Percentiles rank a stretch among this genome's conserved stretches.
These are phyloP conservation scores for Cerastis rubricosa DNA, from an alignment of 2,888 invertebrate genomes.

Conservation along the genomic window DNA sequence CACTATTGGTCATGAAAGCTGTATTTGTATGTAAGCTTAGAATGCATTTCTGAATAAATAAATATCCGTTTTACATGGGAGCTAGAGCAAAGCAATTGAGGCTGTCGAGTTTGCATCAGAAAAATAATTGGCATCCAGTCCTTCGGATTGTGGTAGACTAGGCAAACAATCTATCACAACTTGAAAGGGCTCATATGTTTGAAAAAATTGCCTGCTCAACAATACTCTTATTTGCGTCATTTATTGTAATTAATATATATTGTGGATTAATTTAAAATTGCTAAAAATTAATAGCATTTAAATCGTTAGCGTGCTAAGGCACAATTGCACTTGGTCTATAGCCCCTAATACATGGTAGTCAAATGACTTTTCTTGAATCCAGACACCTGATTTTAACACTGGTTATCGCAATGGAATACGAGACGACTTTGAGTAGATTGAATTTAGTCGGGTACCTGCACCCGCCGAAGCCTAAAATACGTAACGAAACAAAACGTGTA, in stretches of 20 bases:
- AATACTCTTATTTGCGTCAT: background rate
- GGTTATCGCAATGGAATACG: background rate
- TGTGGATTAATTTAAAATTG: background rate
- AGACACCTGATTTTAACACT: background rate
- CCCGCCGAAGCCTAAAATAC: background rate
- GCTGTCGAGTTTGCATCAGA: background rate
- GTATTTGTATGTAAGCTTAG: too few relatives aligned
- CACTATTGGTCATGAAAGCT: background rate
- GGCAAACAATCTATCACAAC: background rate
- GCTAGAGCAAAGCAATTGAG: background rate
- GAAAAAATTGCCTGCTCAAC: background rate
- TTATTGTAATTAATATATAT: background rate
- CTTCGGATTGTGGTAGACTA: background rate
- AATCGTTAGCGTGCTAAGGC: background rate
- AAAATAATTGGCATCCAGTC: constrained; percentile 1
- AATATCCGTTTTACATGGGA: background rate
- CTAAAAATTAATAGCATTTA: background rate
- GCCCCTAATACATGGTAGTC: background rate
- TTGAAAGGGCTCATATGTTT: background rate
- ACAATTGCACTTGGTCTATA: background rate
- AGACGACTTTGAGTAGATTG: background rate
- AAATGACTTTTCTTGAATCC: background rate
- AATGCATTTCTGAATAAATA: too few relatives aligned
- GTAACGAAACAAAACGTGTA: too few relatives aligned
- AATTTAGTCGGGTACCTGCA: background rate